Conservation (phyloP, 2,888 invertebrate species). For the Tricholauxania praeusta region DNA sequence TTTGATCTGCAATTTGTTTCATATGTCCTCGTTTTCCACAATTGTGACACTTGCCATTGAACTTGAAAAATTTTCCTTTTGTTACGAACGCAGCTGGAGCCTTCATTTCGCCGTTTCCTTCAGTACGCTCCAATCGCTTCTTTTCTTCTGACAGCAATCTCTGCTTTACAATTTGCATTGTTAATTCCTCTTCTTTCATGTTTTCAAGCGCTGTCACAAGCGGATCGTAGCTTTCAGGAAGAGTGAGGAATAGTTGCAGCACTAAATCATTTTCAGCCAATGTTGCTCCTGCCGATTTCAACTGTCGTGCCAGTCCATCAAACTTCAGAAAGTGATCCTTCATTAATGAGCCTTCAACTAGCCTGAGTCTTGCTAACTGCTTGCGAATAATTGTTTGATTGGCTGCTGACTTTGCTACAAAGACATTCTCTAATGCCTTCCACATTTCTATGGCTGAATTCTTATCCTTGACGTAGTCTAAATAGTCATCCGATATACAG, state of each 20-base stretch:
- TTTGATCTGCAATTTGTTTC: neutral
- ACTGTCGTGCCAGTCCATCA: neutral
- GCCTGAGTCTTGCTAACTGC: neutral
- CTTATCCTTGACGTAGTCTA: neutral
- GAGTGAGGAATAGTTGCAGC: slow-evolving; percentile 2
- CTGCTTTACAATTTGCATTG: neutral
- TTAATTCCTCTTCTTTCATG: slow-evolving; percentile 1
- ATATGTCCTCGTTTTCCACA: neutral
- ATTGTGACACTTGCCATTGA: slow-evolving; percentile 1
- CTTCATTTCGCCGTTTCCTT: neutral
- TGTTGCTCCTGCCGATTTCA: slow-evolving; percentile 7
- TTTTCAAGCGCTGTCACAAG: neutral
- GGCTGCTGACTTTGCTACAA: slow-evolving; percentile 15
- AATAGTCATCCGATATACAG: neutral
- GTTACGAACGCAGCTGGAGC: neutral
- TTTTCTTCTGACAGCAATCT: slow-evolving; percentile 10
- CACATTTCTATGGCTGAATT: slow-evolving; percentile 9
- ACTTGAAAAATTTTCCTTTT: neutral
- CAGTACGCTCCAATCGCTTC: neutral
- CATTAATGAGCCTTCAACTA: neutral
- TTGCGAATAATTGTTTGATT: slow-evolving; percentile 18
- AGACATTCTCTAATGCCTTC: slow-evolving; percentile 5
- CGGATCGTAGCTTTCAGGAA: slow-evolving; percentile 1
- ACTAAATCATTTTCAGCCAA: slow-evolving; percentile 4
- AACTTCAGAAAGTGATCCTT: slow-evolving; percentile 4